Percentiles rank a stretch among this genome's conserved stretches.
Evolutionary conservation across 2,113 vertebrate genomes (phyloP).

Genomic region (Eurypyga helias): DNA sequence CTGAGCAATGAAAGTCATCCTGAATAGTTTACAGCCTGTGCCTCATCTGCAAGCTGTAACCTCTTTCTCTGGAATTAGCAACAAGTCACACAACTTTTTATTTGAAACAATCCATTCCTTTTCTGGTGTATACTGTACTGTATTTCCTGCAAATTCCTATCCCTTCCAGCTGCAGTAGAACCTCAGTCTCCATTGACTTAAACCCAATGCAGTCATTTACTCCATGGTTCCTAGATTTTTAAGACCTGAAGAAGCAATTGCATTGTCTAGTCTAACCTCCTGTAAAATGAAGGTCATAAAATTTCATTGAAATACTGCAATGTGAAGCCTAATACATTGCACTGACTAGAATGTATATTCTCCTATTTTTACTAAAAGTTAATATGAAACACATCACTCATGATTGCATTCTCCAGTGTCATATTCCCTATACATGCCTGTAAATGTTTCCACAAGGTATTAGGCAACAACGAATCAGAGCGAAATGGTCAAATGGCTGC

Average conservation of each 20-base stretch:
- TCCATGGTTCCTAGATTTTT: neutral
- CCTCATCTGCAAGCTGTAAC: conserved; percentile 3
- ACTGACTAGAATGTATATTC: neutral
- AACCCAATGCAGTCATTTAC: neutral
- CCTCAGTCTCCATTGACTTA: neutral
- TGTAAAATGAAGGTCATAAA: neutral
- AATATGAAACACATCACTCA: neutral
- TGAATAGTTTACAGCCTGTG: neutral
- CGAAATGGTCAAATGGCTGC: neutral
- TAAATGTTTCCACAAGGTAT: neutral
- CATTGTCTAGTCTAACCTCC: neutral
- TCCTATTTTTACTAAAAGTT: neutral
- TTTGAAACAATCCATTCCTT: conserved; percentile 61
- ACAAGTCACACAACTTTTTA: conserved; percentile 55
- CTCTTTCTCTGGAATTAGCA: neutral
- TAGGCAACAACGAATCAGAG: neutral
- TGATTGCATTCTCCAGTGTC: neutral
- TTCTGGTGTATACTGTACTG: conserved; percentile 18
- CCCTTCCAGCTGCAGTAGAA: conserved; percentile 22
- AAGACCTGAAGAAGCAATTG: neutral
- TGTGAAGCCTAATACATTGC: neutral
- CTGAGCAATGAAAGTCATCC: conserved; percentile 38
- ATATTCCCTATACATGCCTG: neutral
- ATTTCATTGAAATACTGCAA: neutral
- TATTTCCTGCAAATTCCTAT: conserved; percentile 31